Percentiles rank a stretch among this genome's conserved stretches.
phyloP scores from a whole-genome alignment of 1,140 invertebrate genomes.

The Whitmania pigra region DNA sequence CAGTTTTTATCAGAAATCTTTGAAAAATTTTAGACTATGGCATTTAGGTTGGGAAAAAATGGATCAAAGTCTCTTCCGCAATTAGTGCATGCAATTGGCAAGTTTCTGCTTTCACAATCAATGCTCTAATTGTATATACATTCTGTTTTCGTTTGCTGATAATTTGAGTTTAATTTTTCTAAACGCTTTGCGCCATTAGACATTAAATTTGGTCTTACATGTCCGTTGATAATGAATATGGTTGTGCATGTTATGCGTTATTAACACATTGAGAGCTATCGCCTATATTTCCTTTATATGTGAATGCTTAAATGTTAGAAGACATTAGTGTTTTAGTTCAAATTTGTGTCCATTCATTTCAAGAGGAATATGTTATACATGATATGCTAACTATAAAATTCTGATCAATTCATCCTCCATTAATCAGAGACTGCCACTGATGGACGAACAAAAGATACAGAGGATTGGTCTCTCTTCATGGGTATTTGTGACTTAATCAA shows the following conservation, averaged over 20 bases:
- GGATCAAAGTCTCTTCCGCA: conserved; percentile 3
- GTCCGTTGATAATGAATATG: neutral
- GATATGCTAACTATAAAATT: neutral
- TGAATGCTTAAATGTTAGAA: neutral
- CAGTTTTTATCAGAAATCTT: too few relatives aligned
- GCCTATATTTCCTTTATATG: too few relatives aligned
- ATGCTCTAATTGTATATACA: neutral
- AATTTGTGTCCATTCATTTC: neutral
- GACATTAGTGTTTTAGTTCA: neutral
- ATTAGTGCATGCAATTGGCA: neutral
- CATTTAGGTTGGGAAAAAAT: conserved; percentile 6
- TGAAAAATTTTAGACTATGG: too few relatives aligned
- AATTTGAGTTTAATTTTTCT: neutral
- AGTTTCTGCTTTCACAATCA: conserved; percentile 1
- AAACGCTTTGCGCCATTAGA: neutral
- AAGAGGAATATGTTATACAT: neutral
- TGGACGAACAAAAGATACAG: conserved; percentile 64
- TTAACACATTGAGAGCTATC: too few relatives aligned
- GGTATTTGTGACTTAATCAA: conserved; percentile 98
- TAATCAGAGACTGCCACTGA: conserved; percentile 81
- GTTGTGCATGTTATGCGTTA: too few relatives aligned
- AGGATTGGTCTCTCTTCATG: conserved; percentile 96
- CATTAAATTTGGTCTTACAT: neutral
- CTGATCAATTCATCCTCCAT: neutral
- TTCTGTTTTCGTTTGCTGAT: neutral